A percentile compares a stretch with the other conserved stretches of the same genome.
phyloP scores from a whole-genome alignment of 2,888 invertebrate genomes.

The Microctonus aethiopoides region DNA sequence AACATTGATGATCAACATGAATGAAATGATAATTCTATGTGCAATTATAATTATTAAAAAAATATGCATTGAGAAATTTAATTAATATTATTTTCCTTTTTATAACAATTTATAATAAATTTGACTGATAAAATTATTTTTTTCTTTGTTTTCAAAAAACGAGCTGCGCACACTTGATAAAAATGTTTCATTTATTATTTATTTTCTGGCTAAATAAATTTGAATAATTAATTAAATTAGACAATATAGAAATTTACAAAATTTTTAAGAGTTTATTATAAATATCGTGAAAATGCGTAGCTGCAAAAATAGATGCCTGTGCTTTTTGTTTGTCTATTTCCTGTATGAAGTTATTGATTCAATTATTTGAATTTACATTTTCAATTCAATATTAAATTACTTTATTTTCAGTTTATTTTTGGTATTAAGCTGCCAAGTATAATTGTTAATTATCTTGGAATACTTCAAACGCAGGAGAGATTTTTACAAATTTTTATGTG shows the following conservation, averaged over 20 bases:
- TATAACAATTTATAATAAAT: too few relatives aligned
- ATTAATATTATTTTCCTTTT: neutral
- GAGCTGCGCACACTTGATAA: neutral
- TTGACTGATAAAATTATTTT: too few relatives aligned
- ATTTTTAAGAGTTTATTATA: constrained; percentile 50
- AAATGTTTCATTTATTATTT: neutral
- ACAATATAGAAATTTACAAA: constrained; percentile 48
- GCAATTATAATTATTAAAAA: neutral
- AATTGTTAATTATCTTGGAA: constrained; percentile 51
- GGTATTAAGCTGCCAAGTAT: constrained; percentile 62
- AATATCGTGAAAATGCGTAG: constrained; percentile 57
- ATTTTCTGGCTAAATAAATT: constrained; percentile 1
- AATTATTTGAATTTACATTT: too few relatives aligned
- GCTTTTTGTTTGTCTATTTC: constrained; percentile 41
- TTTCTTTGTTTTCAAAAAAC: too few relatives aligned
- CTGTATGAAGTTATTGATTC: neutral
- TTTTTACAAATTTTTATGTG: constrained; percentile 24
- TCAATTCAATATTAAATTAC: too few relatives aligned
- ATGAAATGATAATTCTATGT: neutral
- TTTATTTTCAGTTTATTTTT: constrained; percentile 49
- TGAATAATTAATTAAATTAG: constrained; percentile 25
- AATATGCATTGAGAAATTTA: neutral
- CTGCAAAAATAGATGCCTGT: constrained; percentile 63
- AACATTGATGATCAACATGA: neutral
- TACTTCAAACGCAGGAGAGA: constrained; percentile 39